Percentiles rank a stretch among this genome's conserved stretches.
These are phyloP conservation scores for rat (Rattus norvegicus) DNA, from an alignment of 2,113 vertebrate species.

Conservation along the genomic window GRCr8 NC_086025.1:21237501-21238000, in stretches of 20 bases:
- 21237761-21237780: not conserved
- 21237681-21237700: no score
- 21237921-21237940: not conserved
- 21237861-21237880: not conserved
- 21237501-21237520: not conserved
- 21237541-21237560: not conserved
- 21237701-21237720: not conserved
- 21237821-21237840: not conserved
- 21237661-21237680: not conserved
- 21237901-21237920: no score
- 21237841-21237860: not conserved
- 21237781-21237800: not conserved
- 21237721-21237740: not conserved
- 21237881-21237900: not conserved
- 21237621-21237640: not conserved
- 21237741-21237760: not conserved
- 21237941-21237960: not conserved
- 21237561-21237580: not conserved
- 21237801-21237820: not conserved
- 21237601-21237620: no score
- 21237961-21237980: not conserved
- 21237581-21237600: no score
- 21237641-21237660: not conserved
- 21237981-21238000: not conserved
- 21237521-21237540: not conserved